Evolutionary conservation across 2,113 vertebrate species (phyloP).

Genomic region (Hypocryptadius cinnamomeus): DNA sequence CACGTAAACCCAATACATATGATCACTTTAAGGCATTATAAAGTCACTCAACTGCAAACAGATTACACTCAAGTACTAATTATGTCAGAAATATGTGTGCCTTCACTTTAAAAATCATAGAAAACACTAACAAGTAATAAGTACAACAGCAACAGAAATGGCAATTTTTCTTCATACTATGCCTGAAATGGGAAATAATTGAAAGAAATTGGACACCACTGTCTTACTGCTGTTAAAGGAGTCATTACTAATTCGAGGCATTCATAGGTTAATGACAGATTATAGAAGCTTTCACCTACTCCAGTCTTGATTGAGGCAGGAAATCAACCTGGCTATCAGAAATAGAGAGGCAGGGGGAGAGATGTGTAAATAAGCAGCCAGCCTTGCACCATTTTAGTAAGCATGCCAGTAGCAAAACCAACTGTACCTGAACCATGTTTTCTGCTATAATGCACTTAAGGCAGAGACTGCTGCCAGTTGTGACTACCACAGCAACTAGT

Average conservation of each 20-base stretch:
- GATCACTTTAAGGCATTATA: background rate
- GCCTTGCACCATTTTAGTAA: background rate
- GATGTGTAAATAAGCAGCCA: background rate
- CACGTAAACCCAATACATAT: accelerated
- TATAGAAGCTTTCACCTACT: background rate
- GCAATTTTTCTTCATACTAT: background rate
- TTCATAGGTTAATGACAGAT: background rate
- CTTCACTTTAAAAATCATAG: background rate
- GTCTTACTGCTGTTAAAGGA: background rate
- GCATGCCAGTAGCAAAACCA: background rate
- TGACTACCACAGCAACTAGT: background rate
- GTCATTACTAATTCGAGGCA: background rate
- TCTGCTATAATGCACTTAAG: background rate
- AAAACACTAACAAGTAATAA: background rate
- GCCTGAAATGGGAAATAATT: background rate
- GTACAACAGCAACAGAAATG: background rate
- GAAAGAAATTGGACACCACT: background rate
- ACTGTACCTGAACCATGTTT: background rate
- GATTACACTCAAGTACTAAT: background rate
- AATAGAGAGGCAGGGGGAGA: background rate
- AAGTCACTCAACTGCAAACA: background rate
- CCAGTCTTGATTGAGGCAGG: background rate
- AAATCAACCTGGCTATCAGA: background rate
- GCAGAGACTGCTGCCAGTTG: background rate
- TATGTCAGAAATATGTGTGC: background rate